phyloP scores from a whole-genome alignment of 2,113 vertebrate genomes.

The Struthio camelus region DNA sequence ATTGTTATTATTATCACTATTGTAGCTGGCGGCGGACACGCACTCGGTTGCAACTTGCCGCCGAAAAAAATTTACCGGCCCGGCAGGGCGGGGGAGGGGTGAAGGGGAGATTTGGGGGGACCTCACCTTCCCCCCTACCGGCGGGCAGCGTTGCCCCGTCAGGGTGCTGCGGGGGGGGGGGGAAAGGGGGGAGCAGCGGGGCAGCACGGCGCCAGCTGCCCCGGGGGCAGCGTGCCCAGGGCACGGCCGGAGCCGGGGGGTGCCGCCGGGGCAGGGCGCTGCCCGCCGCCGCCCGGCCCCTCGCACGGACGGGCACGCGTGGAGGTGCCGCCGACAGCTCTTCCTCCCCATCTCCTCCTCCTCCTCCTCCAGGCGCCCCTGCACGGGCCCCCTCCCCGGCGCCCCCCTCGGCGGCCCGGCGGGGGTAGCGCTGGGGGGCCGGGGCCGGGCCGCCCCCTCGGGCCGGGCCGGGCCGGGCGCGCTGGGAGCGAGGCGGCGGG shows the following conservation, averaged over 20 bases:
- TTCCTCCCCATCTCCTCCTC: too few species aligned
- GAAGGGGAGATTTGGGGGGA: too few species aligned
- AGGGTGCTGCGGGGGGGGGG: too few species aligned
- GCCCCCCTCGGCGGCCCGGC: too few species aligned
- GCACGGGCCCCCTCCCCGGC: too few species aligned
- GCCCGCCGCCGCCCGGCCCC: background rate
- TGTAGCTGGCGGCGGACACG: background rate
- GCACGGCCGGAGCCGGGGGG: background rate
- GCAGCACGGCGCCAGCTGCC: background rate
- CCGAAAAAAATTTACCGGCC: background rate
- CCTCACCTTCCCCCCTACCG: too few species aligned
- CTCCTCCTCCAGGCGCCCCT: too few species aligned
- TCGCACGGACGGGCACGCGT: too few species aligned
- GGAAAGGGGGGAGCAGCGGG: too few species aligned
- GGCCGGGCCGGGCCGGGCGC: background rate
- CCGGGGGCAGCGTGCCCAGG: background rate
- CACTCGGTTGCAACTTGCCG: background rate
- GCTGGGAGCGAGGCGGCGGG: background rate
- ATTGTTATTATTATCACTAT: background rate
- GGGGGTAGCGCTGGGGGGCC: background rate
- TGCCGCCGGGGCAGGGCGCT: fast-evolving
- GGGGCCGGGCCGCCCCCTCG: background rate
- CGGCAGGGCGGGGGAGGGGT: background rate
- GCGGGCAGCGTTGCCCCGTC: background rate
- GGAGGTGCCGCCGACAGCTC: too few species aligned